Evolutionary conservation across 2,797 vertebrate genomes (phyloP), one percentile per base, ranked within the genome.

Genomic region (Neopelma chrysocephalum): DNA sequence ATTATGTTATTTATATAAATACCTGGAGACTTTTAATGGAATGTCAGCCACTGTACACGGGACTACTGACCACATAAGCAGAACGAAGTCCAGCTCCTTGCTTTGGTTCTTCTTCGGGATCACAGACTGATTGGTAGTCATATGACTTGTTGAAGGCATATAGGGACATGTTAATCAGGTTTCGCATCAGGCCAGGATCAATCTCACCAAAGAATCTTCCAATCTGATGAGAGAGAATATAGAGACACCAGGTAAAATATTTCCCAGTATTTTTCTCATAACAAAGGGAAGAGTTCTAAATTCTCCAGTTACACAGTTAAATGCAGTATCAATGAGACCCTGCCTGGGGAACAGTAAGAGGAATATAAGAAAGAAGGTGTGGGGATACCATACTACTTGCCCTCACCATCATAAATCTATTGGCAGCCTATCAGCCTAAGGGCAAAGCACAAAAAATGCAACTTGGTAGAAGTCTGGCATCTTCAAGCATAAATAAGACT

Each of bases 151-250:
- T 99, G 95, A 99, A 99, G 89, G 99, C 98, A 96, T 99, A 99
- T 17, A 99, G 94, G 6, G 99, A 99, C 69, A 98, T 98, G 95
- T 99, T 99, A 90, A 99, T 98, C 82, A 99, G 98, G 87, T 98
- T 98, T 96, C 98, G 97, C 99, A 99, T 99, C 94, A 99, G 93
- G 83, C 99, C 98, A 11, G 99, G 99, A 83, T 99, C 99, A 96
- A 99, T 99, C 93, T 99, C 99, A 43, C 99, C 99, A 95, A 99
- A 99, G 96, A 99, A 99, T 97, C 99, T 99, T 96, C 99, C 99
- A 94, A 99, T 99, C 99, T 99, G 94, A 82, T 38, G 27, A 42
- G 66, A 64, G 45, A 76, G 31, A 82, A 90, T 25, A 50, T 17
- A 72, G 3, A 38, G 38, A 83, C 17, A 15, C 26, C 65, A 78